Evolutionary conservation across 2,888 invertebrate species (phyloP), one percentile per base, ranked within the genome.

Genomic region (Microctonus hyperodae): DNA sequence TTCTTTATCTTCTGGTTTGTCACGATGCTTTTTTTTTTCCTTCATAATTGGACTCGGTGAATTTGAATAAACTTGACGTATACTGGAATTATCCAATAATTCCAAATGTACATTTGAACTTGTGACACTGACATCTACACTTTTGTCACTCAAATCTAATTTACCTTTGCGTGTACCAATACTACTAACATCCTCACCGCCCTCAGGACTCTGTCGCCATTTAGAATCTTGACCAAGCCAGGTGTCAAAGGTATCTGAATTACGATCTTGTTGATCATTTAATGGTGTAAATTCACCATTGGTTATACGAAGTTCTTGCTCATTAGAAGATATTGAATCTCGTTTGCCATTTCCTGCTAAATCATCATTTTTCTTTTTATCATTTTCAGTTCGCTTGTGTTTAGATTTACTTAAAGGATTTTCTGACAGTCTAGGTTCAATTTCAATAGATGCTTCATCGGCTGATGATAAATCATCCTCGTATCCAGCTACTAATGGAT

Each of bases 381-480:
- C 57, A 13, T 4, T 69, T 72, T 22, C 73, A 65, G 69, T 74
- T 77, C 51, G 75, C 69, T 83, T 81, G 50, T 81, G 76, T 64
- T 81, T 81, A 35, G 79, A 79, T 65, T 83, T 84, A 69, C 79
- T 77, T 5, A 82, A 70, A 6, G 81, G 84, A 78, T 82, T 84
- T 72, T 81, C 83, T 48, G 78, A 72, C 13, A 70, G 65, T 59
- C 76, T 76, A 2, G 73, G 68, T 65, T 76, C 72, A 37, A 78
- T 78, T 65, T 74, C 80, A 70, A 77, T 81, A 9, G 69, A 63
- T 22, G 76, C 70, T 71, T 84, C 83, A 70, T 91, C 90, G 55
- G 90, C 90, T 0, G 90, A 90, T 74, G 92, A 92, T 53, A 95
- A 85, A 79, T 96, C 95, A 79, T 96, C 95, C 83, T 93, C 92